Percentiles rank a stretch among this genome's conserved stretches.
These are phyloP conservation scores for Platycheirus albimanus DNA, from an alignment of 2,888 invertebrate genomes.

Conservation along the genomic window DNA sequence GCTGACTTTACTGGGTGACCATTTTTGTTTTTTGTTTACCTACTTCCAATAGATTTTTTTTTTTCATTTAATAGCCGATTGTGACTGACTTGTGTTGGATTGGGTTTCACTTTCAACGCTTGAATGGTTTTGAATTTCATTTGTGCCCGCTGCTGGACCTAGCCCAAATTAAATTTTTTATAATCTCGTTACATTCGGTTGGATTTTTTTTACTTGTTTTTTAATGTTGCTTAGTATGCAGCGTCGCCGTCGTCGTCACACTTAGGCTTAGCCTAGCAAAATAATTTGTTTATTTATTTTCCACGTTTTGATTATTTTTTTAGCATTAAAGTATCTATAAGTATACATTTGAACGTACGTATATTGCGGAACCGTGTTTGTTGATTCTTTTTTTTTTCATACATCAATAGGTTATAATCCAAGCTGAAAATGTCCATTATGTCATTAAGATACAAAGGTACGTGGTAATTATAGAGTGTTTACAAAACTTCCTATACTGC, in stretches of 20 bases:
- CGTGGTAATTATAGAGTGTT: conserved; percentile 18
- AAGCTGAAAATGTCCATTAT: conserved; percentile 15
- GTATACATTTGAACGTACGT: not conserved
- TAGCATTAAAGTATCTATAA: not conserved
- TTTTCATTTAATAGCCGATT: not conserved
- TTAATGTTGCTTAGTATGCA: not conserved
- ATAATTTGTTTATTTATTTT: too few relatives aligned
- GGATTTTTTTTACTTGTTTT: too few relatives aligned
- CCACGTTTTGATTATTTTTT: conserved; percentile 12
- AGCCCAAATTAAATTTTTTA: conserved; percentile 37
- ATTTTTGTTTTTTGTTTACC: conserved; percentile 38
- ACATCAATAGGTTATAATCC: conserved; percentile 32
- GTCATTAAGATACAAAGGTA: conserved; percentile 3
- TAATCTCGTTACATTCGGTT: conserved; percentile 40
- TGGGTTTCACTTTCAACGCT: conserved; percentile 60
- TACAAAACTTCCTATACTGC: conserved; percentile 14
- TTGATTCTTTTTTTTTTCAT: conserved; percentile 12
- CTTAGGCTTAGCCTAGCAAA: too few relatives aligned
- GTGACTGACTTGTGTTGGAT: conserved; percentile 21
- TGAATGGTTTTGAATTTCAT: conserved; percentile 48
- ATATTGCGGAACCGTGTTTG: conserved; percentile 6
- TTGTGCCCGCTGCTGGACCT: conserved; percentile 16
- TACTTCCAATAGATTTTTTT: conserved; percentile 42
- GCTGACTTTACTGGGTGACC: conserved; percentile 57
- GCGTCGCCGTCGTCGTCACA: conserved; percentile 4